Evolutionary conservation across 2,888 invertebrate genomes (phyloP).

Genomic region (Podotricha telesiphe): DNA sequence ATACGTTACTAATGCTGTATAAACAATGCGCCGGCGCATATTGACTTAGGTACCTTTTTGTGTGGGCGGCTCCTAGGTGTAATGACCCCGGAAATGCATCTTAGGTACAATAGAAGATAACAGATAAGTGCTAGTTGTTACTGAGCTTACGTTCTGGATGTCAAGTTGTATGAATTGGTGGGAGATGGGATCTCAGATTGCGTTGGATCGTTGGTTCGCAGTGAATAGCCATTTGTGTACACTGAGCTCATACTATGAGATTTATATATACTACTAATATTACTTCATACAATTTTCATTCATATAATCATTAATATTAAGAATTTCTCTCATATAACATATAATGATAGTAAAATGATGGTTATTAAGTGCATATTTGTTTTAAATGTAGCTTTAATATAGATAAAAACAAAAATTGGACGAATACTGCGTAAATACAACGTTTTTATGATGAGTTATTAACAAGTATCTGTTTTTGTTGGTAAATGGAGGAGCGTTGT

Average conservation of each 20-base stretch:
- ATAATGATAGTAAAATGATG: neutral
- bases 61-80: conserved; percentile 65
- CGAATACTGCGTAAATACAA: conserved; percentile 2
- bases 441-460: conserved; percentile 52
- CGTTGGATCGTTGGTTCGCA: neutral
- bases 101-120: conserved; percentile 33
- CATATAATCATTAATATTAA: no score
- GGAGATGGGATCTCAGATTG: conserved; percentile 25
- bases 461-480: conserved; percentile 46
- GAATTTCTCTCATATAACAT: no score
- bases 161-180: conserved; percentile 29
- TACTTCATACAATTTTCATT: neutral
- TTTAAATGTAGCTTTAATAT: neutral
- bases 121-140: conserved; percentile 37
- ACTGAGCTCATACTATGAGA: conserved; percentile 6
- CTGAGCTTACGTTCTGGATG: conserved; percentile 30
- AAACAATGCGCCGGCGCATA: conserved; percentile 53
- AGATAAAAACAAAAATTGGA: neutral
- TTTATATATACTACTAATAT: neutral
- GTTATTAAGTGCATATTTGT: neutral
- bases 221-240: conserved; percentile 11
- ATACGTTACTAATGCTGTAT: conserved; percentile 40
- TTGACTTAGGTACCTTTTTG: conserved; percentile 63
- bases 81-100: conserved; percentile 66
- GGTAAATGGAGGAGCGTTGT: conserved; percentile 40